Conservation (phyloP, 2,797 vertebrate species). For the Schizopygopsis malacanthus region DNA sequence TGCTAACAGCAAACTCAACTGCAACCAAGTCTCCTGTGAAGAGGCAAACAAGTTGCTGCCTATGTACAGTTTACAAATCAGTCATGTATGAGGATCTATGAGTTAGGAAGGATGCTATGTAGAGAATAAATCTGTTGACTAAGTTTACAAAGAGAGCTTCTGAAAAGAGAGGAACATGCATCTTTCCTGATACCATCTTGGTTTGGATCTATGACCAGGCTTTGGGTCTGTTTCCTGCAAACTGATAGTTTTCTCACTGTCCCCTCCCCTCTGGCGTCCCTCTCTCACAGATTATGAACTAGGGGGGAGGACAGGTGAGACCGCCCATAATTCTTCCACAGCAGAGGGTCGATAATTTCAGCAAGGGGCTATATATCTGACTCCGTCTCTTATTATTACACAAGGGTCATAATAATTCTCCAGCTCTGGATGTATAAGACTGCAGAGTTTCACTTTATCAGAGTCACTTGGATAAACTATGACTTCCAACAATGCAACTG, state of each 20-base stretch:
- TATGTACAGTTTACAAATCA: background rate
- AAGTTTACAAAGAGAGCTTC: background rate
- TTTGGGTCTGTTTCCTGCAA: conserved; percentile 26
- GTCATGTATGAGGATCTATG: background rate
- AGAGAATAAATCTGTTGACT: background rate
- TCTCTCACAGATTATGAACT: conserved; percentile 36
- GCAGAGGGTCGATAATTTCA: conserved; percentile 46
- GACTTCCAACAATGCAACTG: conserved; percentile 3
- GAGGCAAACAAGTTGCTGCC: background rate
- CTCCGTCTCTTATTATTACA: conserved; percentile 41
- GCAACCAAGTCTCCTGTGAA: background rate
- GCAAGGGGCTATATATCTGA: conserved; percentile 42
- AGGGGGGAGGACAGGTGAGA: conserved; percentile 42
- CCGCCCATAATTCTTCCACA: conserved; percentile 38
- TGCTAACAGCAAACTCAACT: background rate
- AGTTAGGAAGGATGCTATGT: background rate
- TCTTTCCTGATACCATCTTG: conserved; percentile 43
- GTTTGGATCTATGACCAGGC: conserved; percentile 26
- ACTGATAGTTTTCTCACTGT: conserved; percentile 9
- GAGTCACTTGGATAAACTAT: conserved; percentile 33
- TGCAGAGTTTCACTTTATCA: conserved; percentile 41
- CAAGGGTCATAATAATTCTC: conserved; percentile 36
- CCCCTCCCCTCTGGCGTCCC: background rate
- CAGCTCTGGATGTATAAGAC: conserved; percentile 37
- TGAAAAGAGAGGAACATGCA: conserved; percentile 2